Conservation (phyloP, 2,888 invertebrate species). For the Cantharis rufa region DNA sequence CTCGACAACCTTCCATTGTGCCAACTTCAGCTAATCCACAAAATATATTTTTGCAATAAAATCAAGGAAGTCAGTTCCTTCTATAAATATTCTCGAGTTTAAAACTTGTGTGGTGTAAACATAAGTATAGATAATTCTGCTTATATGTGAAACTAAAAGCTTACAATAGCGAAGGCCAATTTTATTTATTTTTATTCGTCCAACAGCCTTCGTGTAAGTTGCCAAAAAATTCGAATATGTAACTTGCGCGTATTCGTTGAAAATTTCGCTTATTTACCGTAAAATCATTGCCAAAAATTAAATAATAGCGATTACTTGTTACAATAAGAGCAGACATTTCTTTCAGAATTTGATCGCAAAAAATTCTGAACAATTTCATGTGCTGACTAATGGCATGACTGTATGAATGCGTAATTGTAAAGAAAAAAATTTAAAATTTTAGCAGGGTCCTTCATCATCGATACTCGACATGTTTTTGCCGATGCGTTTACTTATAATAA, state of each 20-base stretch:
- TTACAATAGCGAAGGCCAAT: conserved; percentile 1
- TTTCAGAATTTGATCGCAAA: background rate
- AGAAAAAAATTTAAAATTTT: background rate
- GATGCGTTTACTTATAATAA: background rate
- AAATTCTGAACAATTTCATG: background rate
- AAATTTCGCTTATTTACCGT: conserved; percentile 26
- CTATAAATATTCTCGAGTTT: background rate
- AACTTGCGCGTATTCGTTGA: conserved; percentile 33
- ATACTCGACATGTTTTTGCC: background rate
- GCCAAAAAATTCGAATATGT: conserved; percentile 37
- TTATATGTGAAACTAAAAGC: background rate
- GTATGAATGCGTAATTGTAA: background rate
- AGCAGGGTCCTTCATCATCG: background rate
- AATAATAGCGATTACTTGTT: conserved; percentile 18
- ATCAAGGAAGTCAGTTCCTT: background rate
- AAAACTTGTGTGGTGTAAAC: background rate
- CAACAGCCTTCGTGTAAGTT: conserved; percentile 30
- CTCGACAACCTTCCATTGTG: background rate
- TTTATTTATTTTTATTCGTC: conserved; percentile 31
- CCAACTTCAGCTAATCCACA: background rate
- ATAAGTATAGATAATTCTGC: background rate
- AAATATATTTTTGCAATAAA: background rate
- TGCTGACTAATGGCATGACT: background rate
- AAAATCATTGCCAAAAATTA: conserved; percentile 29
- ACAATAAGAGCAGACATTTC: background rate